These are phyloP conservation scores for Oncorhynchus kisutch DNA, from an alignment of 2,113 vertebrate species.

Conservation along the genomic window DNA sequence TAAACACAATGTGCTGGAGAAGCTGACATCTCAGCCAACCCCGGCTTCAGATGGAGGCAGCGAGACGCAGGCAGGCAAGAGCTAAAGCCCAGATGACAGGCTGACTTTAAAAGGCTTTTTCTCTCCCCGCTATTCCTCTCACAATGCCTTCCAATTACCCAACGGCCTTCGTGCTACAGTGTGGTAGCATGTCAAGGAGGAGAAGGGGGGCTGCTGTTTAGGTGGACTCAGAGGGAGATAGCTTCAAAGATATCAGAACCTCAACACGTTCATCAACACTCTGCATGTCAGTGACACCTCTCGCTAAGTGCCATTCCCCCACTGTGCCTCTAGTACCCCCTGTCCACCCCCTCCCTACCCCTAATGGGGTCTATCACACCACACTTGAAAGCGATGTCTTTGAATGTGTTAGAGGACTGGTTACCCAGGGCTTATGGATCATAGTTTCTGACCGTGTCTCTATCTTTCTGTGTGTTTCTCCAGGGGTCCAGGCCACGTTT, in stretches of 20 bases:
- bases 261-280: background rate
- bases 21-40: background rate
- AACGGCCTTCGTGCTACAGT: background rate
- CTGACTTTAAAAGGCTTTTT: background rate
- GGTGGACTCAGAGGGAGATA: background rate
- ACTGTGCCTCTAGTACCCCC: conserved; percentile 19
- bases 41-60: background rate
- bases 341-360: conserved; percentile 34
- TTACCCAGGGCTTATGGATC: too few relatives aligned
- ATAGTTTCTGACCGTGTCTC: background rate
- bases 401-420: too few relatives aligned
- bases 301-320: conserved; percentile 8
- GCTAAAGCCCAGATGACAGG: background rate
- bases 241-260: background rate
- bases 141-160: conserved; percentile 1
- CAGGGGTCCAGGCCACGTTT: conserved; percentile 87
- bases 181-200: background rate
- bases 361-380: conserved; percentile 62
- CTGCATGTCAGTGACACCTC: conserved; percentile 9
- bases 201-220: background rate
- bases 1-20: background rate
- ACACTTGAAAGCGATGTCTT: conserved; percentile 16
- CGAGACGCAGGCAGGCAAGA: background rate
- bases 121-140: background rate
- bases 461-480: conserved; percentile 7